Evolutionary conservation across 2,113 vertebrate genomes (phyloP).

Genomic region (Sturnira hondurensis): DNA sequence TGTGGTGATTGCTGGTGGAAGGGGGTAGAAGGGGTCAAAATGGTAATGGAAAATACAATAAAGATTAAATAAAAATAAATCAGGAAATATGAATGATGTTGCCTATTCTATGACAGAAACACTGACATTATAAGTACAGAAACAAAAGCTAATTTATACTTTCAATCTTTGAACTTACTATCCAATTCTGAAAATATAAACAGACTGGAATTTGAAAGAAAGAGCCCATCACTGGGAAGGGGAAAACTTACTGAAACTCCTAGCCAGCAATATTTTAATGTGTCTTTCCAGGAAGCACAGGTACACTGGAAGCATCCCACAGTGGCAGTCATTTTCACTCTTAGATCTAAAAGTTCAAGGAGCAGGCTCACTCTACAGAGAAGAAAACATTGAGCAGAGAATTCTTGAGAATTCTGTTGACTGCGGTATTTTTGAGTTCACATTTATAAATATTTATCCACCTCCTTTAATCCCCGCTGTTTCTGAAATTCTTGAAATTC

Average conservation of each 20-base stretch:
- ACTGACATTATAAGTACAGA: not conserved
- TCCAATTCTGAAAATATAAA: not conserved
- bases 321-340: conserved; percentile 35
- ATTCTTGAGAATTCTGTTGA: conserved; percentile 55
- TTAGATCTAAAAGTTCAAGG: conserved; percentile 52
- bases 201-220: not conserved
- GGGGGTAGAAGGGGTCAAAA: too few relatives aligned
- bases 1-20: too few relatives aligned
- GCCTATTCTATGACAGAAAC: not conserved
- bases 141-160: not conserved
- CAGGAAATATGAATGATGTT: not conserved
- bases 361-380: conserved; percentile 15
- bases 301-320: not conserved
- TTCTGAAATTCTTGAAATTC: conserved; percentile 51
- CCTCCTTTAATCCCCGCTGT: conserved; percentile 47
- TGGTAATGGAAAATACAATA: too few relatives aligned
- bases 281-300: not conserved
- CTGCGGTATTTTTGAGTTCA: conserved; percentile 31
- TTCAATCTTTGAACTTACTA: not conserved
- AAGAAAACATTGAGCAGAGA: conserved; percentile 27
- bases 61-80: not conserved
- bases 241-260: not conserved
- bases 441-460: conserved; percentile 71
- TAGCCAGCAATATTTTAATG: not conserved
- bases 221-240: not conserved